These are phyloP conservation scores for Vombatus ursinus DNA, from an alignment of 2,113 vertebrate genomes.

Conservation along the genomic window DNA sequence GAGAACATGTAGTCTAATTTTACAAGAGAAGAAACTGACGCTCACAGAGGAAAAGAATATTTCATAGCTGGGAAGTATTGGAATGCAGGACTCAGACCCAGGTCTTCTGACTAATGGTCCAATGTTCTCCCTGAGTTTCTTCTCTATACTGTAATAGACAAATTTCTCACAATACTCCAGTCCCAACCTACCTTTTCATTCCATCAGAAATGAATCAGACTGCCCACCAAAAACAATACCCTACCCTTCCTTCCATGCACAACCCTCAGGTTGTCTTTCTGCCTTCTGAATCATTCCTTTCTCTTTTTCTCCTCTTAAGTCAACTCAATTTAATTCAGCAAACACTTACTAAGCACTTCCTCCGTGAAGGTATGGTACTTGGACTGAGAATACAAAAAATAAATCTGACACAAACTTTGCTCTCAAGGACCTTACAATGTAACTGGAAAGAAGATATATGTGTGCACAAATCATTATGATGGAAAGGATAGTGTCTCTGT, in stretches of 20 bases:
- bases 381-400: neutral
- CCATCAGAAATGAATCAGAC: neutral
- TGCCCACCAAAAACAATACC: neutral
- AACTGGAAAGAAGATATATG: neutral
- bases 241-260: neutral
- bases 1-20: neutral
- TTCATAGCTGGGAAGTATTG: neutral
- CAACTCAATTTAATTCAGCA: neutral
- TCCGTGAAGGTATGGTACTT: neutral
- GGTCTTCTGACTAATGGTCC: neutral
- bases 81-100: neutral
- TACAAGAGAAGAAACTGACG: neutral
- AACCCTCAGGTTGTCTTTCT: neutral
- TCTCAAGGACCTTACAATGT: neutral
- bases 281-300: neutral
- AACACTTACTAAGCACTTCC: neutral
- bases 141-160: neutral
- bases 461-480: neutral
- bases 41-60: neutral
- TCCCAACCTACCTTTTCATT: neutral
- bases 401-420: neutral
- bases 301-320: neutral
- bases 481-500: neutral
- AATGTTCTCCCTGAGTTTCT: neutral
- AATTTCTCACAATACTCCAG: neutral